Conservation (phyloP, 2,797 vertebrate genomes). For the Mormyrops attenuatus region DNA sequence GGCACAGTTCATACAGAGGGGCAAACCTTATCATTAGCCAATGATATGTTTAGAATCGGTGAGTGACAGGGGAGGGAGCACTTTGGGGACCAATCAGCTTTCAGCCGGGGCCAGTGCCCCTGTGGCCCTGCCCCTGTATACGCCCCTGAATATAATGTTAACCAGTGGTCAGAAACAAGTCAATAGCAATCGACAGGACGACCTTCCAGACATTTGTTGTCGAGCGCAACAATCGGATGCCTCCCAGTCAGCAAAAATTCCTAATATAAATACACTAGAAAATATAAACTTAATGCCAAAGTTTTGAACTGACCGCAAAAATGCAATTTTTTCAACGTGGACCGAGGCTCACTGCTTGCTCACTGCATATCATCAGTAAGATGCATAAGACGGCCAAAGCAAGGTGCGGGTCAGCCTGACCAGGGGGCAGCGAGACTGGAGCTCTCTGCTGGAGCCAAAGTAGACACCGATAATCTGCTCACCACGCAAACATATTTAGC, state of each 20-base stretch:
- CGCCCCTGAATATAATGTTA: background rate
- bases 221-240: background rate
- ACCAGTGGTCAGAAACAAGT: background rate
- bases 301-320: background rate
- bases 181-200: background rate
- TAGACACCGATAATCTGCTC: background rate
- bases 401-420: background rate
- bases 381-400: background rate
- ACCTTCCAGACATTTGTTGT: background rate
- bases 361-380: background rate
- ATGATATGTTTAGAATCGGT: background rate
- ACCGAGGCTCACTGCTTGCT: background rate
- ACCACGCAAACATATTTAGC: background rate
- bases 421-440: background rate
- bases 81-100: background rate
- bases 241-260: background rate
- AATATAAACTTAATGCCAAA: background rate
- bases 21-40: background rate
- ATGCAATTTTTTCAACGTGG: background rate
- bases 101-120: background rate
- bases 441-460: background rate
- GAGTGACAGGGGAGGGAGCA: background rate
- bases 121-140: background rate
- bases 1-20: too few relatives aligned
- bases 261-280: background rate